Evolutionary conservation across 2,888 invertebrate genomes (phyloP), one percentile per base, ranked within the genome.

Genomic region (Prenolepis imparis): DNA sequence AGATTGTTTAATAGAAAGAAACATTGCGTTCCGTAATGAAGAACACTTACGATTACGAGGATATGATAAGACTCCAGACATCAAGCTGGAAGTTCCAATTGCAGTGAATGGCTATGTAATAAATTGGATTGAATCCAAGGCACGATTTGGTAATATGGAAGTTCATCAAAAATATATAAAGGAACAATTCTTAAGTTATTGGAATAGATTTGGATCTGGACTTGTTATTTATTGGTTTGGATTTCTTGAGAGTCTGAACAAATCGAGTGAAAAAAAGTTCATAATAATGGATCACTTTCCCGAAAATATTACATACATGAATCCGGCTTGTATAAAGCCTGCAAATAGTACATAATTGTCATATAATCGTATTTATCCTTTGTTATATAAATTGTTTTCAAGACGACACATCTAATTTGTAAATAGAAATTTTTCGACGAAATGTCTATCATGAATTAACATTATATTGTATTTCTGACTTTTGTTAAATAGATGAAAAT

Each of bases 111-210:
- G 98, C 1, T 96, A 97, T 91, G 96, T 99, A 39, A 96, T 99
- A 0, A 98, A 98, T 94, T 99, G 99, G 99, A 98, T 99, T 84
- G 99, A 99, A 95, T 98, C 99, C 91, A 99, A 99, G 95, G 99
- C 99, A 0, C 96, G 98, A n/a, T 99, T 99, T 96, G 99, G 98
- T 3, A 98, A 98, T 95, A 96, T 96, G 87, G 97, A 97, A 90
- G 96, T 97, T 80, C 99, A 99, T 95, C 96, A 96, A 64, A 96
- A 96, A 15, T 98, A 98, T 94, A 95, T 98, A 75, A 97, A 97
- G 91, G 97, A 98, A 89, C 99, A 99, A 93, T 97, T 98, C 91
- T 96, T 96, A 88, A 98, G 98, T 94, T 99, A 99, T 92, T 98
- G 97, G 97, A 99, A 98, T 94, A 97, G 98, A 92, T 99, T 98